phyloP scores from a whole-genome alignment of 2,113 vertebrate species.

The Myxocyprinus asiaticus region DNA sequence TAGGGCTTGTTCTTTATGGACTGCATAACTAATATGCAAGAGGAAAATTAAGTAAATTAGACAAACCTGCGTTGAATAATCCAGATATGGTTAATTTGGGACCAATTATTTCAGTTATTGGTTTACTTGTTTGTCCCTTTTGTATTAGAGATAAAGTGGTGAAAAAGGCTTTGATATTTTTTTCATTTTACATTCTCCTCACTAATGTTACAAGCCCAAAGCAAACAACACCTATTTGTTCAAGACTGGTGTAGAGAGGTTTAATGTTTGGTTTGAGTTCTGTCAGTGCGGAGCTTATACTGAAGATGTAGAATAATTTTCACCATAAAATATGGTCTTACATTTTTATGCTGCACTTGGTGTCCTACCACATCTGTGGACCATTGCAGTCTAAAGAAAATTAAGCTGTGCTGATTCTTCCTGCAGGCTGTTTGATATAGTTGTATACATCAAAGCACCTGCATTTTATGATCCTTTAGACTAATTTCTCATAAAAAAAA shows the following conservation, averaged over 20 bases:
- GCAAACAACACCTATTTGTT: slow-evolving; percentile 38
- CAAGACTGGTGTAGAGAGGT: slow-evolving; percentile 28
- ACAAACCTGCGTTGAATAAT: neutral
- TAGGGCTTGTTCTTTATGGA: slow-evolving; percentile 36
- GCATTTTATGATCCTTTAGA: slow-evolving; percentile 2
- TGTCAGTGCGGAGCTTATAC: slow-evolving; percentile 51
- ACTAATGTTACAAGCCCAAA: slow-evolving; percentile 16
- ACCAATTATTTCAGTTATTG: slow-evolving; percentile 40
- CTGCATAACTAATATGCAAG: slow-evolving; percentile 10
- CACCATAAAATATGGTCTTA: slow-evolving; percentile 31
- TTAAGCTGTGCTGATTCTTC: slow-evolving; percentile 43
- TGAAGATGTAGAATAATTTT: slow-evolving; percentile 51
- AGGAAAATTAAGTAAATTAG: neutral
- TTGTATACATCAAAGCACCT: slow-evolving; percentile 11
- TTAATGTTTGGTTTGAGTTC: slow-evolving; percentile 43
- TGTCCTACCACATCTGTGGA: slow-evolving; percentile 41
- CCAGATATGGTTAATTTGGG: slow-evolving; percentile 24
- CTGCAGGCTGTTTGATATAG: slow-evolving; percentile 39
- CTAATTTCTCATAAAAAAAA: slow-evolving; percentile 3
- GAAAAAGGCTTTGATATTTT: slow-evolving; percentile 25
- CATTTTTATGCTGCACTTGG: slow-evolving; percentile 49
- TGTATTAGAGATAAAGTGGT: neutral
- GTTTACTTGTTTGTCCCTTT: slow-evolving; percentile 12
- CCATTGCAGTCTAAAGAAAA: slow-evolving; percentile 25
- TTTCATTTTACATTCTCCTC: neutral